phyloP scores from a whole-genome alignment of 2,888 invertebrate species.

The Falcaria lacertinaria region DNA sequence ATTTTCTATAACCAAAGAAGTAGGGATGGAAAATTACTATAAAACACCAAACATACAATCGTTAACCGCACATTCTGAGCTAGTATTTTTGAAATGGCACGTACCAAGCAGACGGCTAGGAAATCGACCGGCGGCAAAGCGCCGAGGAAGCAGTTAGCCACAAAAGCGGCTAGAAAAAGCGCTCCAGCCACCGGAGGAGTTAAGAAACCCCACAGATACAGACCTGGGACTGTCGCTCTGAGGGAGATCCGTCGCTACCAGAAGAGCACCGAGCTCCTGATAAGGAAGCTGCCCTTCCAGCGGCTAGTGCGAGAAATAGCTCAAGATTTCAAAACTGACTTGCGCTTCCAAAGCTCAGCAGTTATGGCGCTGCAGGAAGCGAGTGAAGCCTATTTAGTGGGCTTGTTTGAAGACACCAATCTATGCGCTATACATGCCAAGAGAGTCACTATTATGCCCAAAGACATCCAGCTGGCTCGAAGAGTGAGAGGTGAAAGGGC shows the following conservation, averaged over 20 bases:
- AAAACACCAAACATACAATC: background rate
- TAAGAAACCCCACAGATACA: conserved; percentile 86
- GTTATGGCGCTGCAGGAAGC: conserved; percentile 84
- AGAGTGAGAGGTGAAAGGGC: conserved; percentile 59
- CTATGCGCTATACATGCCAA: conserved; percentile 87
- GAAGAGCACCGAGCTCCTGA: conserved; percentile 85
- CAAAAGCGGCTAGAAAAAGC: conserved; percentile 85
- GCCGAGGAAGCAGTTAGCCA: conserved; percentile 84
- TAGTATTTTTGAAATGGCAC: conserved; percentile 72
- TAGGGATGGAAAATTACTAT: background rate
- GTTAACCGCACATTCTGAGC: background rate
- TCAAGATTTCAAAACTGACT: conserved; percentile 86
- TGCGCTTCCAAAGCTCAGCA: conserved; percentile 85
- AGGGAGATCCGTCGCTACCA: conserved; percentile 86
- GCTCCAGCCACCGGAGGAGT: conserved; percentile 87
- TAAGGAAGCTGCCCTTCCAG: conserved; percentile 86
- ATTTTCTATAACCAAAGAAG: conserved; percentile 16
- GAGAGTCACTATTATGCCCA: conserved; percentile 66
- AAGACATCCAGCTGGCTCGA: conserved; percentile 59
- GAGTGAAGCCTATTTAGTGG: conserved; percentile 82
- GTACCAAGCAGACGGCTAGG: conserved; percentile 87
- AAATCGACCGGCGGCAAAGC: conserved; percentile 88
- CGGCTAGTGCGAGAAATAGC: conserved; percentile 86
- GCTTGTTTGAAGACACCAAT: conserved; percentile 88
- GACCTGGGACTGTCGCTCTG: conserved; percentile 84